Evolutionary conservation across 2,888 invertebrate species (phyloP), one percentile per base, ranked within the genome.

Genomic region (Drosophila barbarae): DNA sequence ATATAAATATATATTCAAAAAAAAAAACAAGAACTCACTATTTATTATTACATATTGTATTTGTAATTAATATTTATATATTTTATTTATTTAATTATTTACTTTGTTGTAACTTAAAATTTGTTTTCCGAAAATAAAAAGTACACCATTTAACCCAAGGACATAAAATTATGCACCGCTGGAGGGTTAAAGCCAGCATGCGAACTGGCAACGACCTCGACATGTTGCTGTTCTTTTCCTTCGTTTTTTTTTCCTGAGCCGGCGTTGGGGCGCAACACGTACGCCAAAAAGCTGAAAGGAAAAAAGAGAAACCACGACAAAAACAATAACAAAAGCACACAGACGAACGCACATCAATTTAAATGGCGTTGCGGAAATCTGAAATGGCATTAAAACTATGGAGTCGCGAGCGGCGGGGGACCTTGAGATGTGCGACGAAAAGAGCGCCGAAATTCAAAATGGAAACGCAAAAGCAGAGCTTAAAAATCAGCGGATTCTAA

Each of bases 291-390:
- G 42, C 36, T 30, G 36, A 42, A 64, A 38, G 39, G 21, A 18
- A 46, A 18, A 34, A 34, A 55, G 36, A 55, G 15, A 28, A 49
- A 51, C 44, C 12, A 30, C 30, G 0, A 46, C 46, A 13, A 46
- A 47, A 51, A 59, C 63, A 57, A 57, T 39, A 67, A 65, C 47
- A 55, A 46, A 51, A 42, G 23, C 30, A 30, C 52, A 35, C 30
- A 21, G 36, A 30, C 55, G 21, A 7, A 44, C 44, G 42, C 59
- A 67, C 41, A 69, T 42, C 18, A 47, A 69, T 52, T 44, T 60
- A 64, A 84, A 78, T 77, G 73, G 75, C 82, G 84, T 75, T 77
- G 84, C 84, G 78, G 78, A 78, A 81, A 84, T 77, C 78, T 71
- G 59, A 41, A 73, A 61, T 39, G 56, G 55, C 64, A 73, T 35